A percentile compares a stretch with the other conserved stretches of the same genome.
Conservation (phyloP, 2,113 vertebrate genomes). For the Nibea albiflora region DNA sequence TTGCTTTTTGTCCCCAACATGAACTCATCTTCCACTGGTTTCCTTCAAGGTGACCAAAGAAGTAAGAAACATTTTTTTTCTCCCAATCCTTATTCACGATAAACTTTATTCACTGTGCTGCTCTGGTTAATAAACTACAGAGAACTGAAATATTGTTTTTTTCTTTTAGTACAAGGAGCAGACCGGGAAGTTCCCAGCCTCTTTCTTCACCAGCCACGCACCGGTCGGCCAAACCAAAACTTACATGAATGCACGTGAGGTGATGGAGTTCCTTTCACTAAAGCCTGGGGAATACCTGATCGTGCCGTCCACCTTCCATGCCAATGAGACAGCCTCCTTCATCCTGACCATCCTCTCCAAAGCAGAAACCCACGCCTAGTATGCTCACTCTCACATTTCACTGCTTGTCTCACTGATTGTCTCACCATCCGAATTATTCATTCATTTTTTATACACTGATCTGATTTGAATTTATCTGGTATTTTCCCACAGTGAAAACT, state of each 20-base stretch:
- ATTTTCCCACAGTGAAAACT: slow-evolving; percentile 66
- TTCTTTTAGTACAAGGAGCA: slow-evolving; percentile 46
- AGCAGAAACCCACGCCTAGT: slow-evolving; percentile 61
- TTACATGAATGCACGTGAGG: slow-evolving; percentile 67
- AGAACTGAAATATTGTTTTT: neutral
- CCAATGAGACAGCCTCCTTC: slow-evolving; percentile 72
- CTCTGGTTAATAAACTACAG: neutral
- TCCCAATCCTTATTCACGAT: neutral
- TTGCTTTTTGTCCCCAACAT: slow-evolving; percentile 14
- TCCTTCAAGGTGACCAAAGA: slow-evolving; percentile 66
- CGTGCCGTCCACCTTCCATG: slow-evolving; percentile 71
- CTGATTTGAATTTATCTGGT: neutral
- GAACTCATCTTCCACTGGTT: slow-evolving; percentile 7
- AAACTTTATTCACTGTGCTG: neutral
- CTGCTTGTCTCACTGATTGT: neutral
- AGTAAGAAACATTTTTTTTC: slow-evolving; percentile 55
- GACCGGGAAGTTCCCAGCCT: slow-evolving; percentile 68
- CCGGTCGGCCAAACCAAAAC: slow-evolving; percentile 45
- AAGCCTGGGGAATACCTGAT: slow-evolving; percentile 78
- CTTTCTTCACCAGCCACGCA: slow-evolving; percentile 64
- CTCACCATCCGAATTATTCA: too few species aligned
- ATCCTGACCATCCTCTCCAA: slow-evolving; percentile 76
- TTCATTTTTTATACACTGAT: neutral
- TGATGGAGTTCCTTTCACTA: slow-evolving; percentile 67
- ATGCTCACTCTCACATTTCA: slow-evolving; percentile 12